Conservation (phyloP, 2,113 vertebrate genomes). For the Neogale vison region DNA sequence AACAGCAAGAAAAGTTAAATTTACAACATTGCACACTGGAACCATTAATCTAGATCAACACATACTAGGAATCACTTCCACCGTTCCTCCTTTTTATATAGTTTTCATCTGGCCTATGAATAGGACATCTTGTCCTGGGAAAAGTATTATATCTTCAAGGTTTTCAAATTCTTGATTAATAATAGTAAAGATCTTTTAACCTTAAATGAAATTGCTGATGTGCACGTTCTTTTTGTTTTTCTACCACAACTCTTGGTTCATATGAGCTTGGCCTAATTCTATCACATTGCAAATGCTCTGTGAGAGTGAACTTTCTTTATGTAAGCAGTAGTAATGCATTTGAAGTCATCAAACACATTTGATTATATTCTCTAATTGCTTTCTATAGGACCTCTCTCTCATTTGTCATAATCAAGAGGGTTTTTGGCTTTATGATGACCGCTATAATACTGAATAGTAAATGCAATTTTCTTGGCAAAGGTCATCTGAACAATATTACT, state of each 20-base stretch:
- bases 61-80: not conserved
- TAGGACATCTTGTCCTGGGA: constrained; percentile 41
- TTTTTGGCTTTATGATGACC: constrained; percentile 12
- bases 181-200: too few relatives aligned
- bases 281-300: not conserved
- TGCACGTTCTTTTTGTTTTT: constrained; percentile 17
- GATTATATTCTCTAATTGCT: constrained; percentile 33
- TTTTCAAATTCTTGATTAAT: constrained; percentile 30
- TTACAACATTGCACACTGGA: constrained; percentile 39
- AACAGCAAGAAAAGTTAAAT: constrained; percentile 57
- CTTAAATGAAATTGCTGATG: too few relatives aligned
- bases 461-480: not conserved
- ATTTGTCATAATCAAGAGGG: not conserved
- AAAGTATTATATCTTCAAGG: constrained; percentile 44
- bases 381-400: constrained; percentile 7
- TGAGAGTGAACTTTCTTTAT: constrained; percentile 51
- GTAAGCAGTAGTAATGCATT: not conserved
- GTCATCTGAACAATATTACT: not conserved
- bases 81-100: constrained; percentile 17
- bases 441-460: not conserved
- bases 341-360: not conserved
- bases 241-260: not conserved
- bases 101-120: constrained; percentile 59
- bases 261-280: constrained; percentile 37
- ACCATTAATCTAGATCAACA: constrained; percentile 35